Evolutionary conservation across 2,113 vertebrate genomes (phyloP).

Genomic region (Syngnathus floridae): DNA sequence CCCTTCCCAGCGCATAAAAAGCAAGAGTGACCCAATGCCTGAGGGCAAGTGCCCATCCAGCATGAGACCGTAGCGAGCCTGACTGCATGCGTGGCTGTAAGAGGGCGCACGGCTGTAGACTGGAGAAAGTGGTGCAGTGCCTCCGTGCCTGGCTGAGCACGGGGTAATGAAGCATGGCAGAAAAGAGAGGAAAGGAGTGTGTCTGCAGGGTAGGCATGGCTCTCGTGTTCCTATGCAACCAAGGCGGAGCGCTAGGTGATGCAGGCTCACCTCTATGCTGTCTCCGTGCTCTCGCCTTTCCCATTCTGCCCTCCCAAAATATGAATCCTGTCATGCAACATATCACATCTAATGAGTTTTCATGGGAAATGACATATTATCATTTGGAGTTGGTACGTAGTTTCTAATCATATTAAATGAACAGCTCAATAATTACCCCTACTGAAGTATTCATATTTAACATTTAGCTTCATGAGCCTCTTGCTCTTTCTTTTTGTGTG

Average conservation of each 20-base stretch:
- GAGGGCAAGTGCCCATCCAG: slow-evolving; percentile 44
- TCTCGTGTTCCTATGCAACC: slow-evolving; percentile 68
- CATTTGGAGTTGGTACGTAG: background rate
- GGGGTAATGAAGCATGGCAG: slow-evolving; percentile 70
- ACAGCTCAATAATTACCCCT: background rate
- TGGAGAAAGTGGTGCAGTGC: slow-evolving; percentile 64
- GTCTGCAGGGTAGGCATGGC: slow-evolving; percentile 67
- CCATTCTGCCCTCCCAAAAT: slow-evolving; percentile 9
- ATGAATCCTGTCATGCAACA: slow-evolving; percentile 19
- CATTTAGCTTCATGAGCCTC: slow-evolving; percentile 13
- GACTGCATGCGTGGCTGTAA: slow-evolving; percentile 34
- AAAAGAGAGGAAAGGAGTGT: slow-evolving; percentile 64
- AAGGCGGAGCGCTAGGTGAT: slow-evolving; percentile 62
- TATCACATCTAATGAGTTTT: slow-evolving; percentile 13
- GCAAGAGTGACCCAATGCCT: slow-evolving; percentile 54
- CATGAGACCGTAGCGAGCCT: slow-evolving; percentile 37
- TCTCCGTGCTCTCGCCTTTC: slow-evolving; percentile 30
- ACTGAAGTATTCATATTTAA: slow-evolving; percentile 2
- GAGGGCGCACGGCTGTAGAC: slow-evolving; percentile 48
- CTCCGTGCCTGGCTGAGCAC: slow-evolving; percentile 69
- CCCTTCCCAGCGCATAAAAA: slow-evolving; percentile 33
- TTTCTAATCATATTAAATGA: slow-evolving; percentile 10
- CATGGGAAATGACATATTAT: slow-evolving; percentile 11
- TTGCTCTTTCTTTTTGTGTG: slow-evolving; percentile 10
- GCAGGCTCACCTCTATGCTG: slow-evolving; percentile 55